Percentiles rank a stretch among this genome's conserved stretches.
phyloP scores from a whole-genome alignment of 2,113 vertebrate genomes.

The Regulus satrapa region DNA sequence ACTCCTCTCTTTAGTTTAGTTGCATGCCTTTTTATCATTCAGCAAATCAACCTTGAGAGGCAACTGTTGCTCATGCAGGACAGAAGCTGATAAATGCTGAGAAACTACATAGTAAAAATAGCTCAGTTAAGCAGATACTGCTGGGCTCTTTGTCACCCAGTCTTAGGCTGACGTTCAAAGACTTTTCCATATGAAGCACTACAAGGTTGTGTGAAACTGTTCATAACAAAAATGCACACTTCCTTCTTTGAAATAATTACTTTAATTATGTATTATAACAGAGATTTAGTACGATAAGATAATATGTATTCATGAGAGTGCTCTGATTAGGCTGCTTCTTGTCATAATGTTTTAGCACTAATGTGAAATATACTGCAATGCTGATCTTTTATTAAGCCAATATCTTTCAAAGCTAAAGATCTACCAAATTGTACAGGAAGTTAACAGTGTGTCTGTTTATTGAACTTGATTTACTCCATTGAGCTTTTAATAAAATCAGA shows the following conservation, averaged over 20 bases:
- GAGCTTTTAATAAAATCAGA: constrained; percentile 12
- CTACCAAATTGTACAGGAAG: neutral
- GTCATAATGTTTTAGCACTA: constrained; percentile 18
- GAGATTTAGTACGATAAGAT: constrained; percentile 26
- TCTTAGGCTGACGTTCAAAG: neutral
- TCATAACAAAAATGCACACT: constrained; percentile 4
- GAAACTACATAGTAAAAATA: neutral
- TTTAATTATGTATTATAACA: constrained; percentile 48
- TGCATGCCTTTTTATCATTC: neutral
- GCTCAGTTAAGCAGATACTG: neutral
- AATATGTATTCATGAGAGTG: constrained; percentile 37
- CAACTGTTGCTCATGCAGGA: neutral
- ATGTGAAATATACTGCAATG: constrained; percentile 26
- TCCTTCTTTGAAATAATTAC: constrained; percentile 51
- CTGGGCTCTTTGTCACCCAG: neutral
- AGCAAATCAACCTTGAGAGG: constrained; percentile 36
- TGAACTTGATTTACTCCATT: constrained; percentile 43
- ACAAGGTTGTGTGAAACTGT: neutral
- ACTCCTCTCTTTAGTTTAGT: neutral
- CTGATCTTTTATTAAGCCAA: constrained; percentile 50
- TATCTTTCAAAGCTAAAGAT: constrained; percentile 33
- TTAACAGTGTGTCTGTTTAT: constrained; percentile 22
- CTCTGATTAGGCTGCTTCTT: constrained; percentile 43
- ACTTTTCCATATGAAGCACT: neutral
- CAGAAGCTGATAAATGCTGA: neutral